A percentile compares a stretch with the other conserved stretches of the same genome.
Evolutionary conservation across 2,113 vertebrate genomes (phyloP).

Genomic region (Sakesphorus luctuosus): DNA sequence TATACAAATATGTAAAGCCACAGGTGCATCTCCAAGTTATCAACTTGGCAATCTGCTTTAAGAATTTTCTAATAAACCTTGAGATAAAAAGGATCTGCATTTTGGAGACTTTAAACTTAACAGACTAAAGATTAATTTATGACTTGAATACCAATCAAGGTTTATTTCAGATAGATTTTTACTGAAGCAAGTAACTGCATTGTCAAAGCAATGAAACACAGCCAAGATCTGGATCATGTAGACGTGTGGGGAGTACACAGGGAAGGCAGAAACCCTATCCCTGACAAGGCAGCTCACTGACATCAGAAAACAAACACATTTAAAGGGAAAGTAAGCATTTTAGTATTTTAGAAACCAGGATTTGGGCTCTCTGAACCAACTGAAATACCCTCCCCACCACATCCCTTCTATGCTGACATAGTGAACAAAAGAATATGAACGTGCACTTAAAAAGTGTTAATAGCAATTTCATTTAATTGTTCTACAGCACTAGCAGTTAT

Average conservation of each 20-base stretch:
- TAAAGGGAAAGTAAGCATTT: neutral
- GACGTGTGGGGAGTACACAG: neutral
- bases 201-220: neutral
- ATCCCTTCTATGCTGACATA: neutral
- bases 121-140: neutral
- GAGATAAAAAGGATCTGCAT: neutral
- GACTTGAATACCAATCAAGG: neutral
- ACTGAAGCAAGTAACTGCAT: neutral
- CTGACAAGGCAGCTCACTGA: neutral
- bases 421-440: neutral
- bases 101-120: neutral
- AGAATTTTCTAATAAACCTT: neutral
- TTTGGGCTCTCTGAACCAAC: neutral
- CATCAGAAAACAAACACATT: neutral
- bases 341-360: neutral
- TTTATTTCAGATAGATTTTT: neutral
- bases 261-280: neutral
- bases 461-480: neutral
- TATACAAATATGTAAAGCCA: neutral
- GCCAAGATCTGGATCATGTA: neutral
- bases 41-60: neutral
- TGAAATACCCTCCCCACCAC: neutral
- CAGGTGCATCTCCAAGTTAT: neutral
- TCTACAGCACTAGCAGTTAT: neutral
- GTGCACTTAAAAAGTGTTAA: neutral